Percentiles rank a stretch among this genome's conserved stretches.
Conservation (phyloP, 2,888 invertebrate species). For the Hirtodrosophila duncani region DNA sequence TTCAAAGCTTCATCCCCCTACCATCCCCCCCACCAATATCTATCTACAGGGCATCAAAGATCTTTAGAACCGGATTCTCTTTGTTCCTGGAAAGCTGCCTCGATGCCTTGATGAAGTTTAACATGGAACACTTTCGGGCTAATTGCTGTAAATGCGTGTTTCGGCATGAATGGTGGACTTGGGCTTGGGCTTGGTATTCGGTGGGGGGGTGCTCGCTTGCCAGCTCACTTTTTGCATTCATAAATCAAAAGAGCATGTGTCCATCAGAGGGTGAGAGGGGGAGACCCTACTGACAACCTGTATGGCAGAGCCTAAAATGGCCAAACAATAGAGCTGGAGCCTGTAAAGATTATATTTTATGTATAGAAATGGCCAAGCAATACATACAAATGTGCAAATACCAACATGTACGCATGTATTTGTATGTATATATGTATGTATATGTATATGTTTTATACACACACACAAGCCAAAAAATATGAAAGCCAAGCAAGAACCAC, state of each 20-base stretch:
- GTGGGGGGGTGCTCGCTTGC: constrained; percentile 48
- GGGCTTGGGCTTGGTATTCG: constrained; percentile 4
- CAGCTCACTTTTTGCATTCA: constrained; percentile 73
- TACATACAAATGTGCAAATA: constrained; percentile 26
- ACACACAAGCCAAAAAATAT: too few species aligned
- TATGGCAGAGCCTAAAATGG: constrained; percentile 16
- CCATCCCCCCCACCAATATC: too few species aligned
- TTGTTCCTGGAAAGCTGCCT: not conserved
- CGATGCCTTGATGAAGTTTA: constrained; percentile 46
- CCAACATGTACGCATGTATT: too few species aligned
- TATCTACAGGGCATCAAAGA: constrained; percentile 3
- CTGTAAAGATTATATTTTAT: constrained; percentile 63
- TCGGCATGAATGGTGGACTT: constrained; percentile 19
- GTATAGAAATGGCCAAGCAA: constrained; percentile 63
- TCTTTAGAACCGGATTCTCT: not conserved
- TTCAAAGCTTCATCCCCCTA: too few species aligned
- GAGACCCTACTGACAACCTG: not conserved
- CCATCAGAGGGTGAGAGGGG: constrained; percentile 51
- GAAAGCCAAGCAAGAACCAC: constrained; percentile 40
- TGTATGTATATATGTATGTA: constrained; percentile 18
- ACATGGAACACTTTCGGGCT: constrained; percentile 47
- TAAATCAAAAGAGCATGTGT: constrained; percentile 70
- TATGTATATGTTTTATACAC: constrained; percentile 28
- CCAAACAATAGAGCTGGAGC: constrained; percentile 49
- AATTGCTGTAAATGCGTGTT: constrained; percentile 49